Conservation (phyloP, 2,888 invertebrate species). For the Mythimna impura region DNA sequence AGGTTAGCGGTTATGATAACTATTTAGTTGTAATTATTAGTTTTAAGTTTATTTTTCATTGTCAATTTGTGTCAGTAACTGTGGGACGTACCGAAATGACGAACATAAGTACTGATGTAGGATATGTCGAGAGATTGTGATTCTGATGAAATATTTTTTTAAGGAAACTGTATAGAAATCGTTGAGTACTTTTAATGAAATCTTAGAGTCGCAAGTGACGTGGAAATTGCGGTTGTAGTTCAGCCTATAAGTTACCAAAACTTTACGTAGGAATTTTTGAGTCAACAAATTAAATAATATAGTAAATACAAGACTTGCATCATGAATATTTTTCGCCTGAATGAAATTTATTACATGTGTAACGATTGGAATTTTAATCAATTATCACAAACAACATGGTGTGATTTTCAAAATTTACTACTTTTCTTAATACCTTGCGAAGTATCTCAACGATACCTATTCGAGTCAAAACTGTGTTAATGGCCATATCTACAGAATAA, state of each 20-base stretch:
- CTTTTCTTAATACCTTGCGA: slow-evolving; percentile 14
- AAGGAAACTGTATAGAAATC: slow-evolving; percentile 14
- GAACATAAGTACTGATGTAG: slow-evolving; percentile 4
- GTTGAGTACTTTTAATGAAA: slow-evolving; percentile 16
- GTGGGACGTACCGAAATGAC: slow-evolving; percentile 13
- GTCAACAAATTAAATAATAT: background rate
- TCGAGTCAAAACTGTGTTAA: slow-evolving; percentile 32
- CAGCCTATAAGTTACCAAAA: background rate
- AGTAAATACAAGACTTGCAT: slow-evolving; percentile 13
- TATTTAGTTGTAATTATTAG: slow-evolving; percentile 59
- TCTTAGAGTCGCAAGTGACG: slow-evolving; percentile 14
- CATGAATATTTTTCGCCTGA: slow-evolving; percentile 35
- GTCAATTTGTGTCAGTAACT: slow-evolving; percentile 30
- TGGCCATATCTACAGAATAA: slow-evolving; percentile 45
- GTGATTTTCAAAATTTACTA: background rate
- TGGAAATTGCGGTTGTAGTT: slow-evolving; percentile 9
- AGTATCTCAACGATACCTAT: slow-evolving; percentile 7
- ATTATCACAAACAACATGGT: slow-evolving; percentile 3
- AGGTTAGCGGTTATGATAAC: slow-evolving; percentile 69
- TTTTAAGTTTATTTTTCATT: slow-evolving; percentile 54
- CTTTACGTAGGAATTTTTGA: slow-evolving; percentile 11
- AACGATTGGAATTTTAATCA: slow-evolving; percentile 20
- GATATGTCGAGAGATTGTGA: slow-evolving; percentile 14
- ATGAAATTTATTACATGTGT: slow-evolving; percentile 42
- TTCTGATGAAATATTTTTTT: slow-evolving; percentile 30